Base-by-base conservation (phyloP, 2,888 invertebrate genomes). In the Strigamia transsilvanica region DNA sequence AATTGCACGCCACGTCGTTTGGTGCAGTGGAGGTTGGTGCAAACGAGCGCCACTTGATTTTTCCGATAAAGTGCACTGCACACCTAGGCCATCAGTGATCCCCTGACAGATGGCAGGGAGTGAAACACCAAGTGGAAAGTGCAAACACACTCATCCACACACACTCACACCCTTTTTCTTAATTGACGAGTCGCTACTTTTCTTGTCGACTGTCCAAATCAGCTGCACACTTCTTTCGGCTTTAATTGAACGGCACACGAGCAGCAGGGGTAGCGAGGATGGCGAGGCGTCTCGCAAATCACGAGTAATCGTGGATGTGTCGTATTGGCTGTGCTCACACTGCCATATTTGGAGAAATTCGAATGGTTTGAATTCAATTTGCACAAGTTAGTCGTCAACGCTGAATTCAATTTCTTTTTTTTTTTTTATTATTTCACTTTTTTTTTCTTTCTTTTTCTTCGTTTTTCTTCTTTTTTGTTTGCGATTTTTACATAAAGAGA, bases 11-110 rank as follows among this genome's bases (percentile, higher is more conserved):
- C 51, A 51, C 23, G 27, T 23, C 27, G 27, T 23, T 66, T 66
- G 66, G 66, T 61, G 66, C 66, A 27, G 66, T 27, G 66, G 66
- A 51, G 66, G 66, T 66, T 66, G 66, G 66, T 66, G 66, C 66
- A 66, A 66, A 66, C 66, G 66, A 66, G 66, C 66, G 27, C 27
- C 66, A 66, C 66, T 66, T 66, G 66, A 66, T 66, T 66, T 66
- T 66, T 66, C 66, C 66, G 66, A 66, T 66, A 66, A 66, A 66
- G 66, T 66, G 66, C 66, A 66, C 66, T 66, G 66, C 66, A 66
- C 66, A 66, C 66, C 66, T 66, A 66, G 66, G 66, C 66, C 66
- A 66, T 66, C 66, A 66, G 66, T 27, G 66, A 66, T 66, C 66
- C 66, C 66, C 66, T 66, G 66, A 66, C 66, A 66, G 66, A 66